Evolutionary conservation across 2,888 invertebrate species (phyloP).

Genomic region (Zygaena filipendulae): DNA sequence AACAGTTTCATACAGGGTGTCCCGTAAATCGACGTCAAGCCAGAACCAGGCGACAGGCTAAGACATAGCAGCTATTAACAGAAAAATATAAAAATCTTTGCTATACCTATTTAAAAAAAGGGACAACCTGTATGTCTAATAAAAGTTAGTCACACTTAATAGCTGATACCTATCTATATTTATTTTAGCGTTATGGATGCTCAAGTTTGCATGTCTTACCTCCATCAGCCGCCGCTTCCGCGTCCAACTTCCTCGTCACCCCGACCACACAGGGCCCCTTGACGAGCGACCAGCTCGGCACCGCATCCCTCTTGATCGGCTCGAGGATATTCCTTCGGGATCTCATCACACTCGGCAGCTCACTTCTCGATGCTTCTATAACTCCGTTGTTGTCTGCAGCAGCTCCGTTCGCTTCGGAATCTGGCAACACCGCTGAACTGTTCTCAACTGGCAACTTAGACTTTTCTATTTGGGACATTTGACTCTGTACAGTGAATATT

Average conservation of each 20-base stretch:
- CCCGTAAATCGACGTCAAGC: no score
- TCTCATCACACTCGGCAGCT: conserved; percentile 39
- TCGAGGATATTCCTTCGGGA: conserved; percentile 51
- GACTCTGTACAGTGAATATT: conserved; percentile 47
- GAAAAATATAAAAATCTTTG: no score
- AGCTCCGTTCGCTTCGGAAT: conserved; percentile 13
- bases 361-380: conserved; percentile 21
- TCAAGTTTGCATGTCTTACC: no score
- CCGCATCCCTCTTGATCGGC: conserved; percentile 45
- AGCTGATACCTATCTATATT: no score
- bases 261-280: conserved; percentile 51
- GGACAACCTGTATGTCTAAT: no score
- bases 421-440: conserved; percentile 24
- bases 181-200: no score
- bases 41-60: no score
- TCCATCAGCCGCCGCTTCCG: conserved; percentile 20
- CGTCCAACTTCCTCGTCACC: conserved; percentile 45
- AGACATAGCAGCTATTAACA: no score
- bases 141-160: no score
- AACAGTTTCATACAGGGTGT: no score
- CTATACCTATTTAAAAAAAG: no score
- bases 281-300: conserved; percentile 54
- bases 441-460: conserved; percentile 14
- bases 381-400: conserved; percentile 14
- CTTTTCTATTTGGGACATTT: conserved; percentile 42